Conservation (phyloP, 2,888 invertebrate species). For the Nephrotoma flavescens region DNA sequence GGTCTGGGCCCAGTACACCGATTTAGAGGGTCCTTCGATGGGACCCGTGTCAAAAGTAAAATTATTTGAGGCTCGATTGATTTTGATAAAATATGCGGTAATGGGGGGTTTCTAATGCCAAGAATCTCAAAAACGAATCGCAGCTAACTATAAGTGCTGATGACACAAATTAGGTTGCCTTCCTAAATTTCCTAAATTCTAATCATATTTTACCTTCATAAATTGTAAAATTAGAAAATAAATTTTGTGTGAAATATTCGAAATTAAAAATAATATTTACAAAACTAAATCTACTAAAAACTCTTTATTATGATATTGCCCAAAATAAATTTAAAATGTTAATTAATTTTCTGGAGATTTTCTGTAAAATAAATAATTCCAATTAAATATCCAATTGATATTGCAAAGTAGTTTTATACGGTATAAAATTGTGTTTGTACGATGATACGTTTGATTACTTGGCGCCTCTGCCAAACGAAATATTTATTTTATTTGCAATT, state of each 20-base stretch:
- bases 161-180: too few species aligned
- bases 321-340: not conserved
- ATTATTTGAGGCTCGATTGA: too few species aligned
- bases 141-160: too few species aligned
- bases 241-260: not conserved
- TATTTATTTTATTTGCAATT: not conserved
- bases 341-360: not conserved
- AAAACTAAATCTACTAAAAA: not conserved
- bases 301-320: not conserved
- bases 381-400: not conserved
- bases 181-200: too few species aligned
- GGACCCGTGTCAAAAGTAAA: too few species aligned
- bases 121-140: too few species aligned
- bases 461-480: not conserved
- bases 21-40: too few species aligned
- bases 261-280: not conserved
- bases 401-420: not conserved
- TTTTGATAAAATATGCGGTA: too few species aligned
- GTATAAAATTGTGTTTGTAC: not conserved
- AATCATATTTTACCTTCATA: too few species aligned
- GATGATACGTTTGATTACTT: not conserved
- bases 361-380: not conserved
- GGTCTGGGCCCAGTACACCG: too few species aligned
- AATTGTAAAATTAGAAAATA: too few species aligned
- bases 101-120: too few species aligned